Conservation (phyloP, 64 coral and sea anemone genomes). For the Pocillopora damicornis region DNA sequence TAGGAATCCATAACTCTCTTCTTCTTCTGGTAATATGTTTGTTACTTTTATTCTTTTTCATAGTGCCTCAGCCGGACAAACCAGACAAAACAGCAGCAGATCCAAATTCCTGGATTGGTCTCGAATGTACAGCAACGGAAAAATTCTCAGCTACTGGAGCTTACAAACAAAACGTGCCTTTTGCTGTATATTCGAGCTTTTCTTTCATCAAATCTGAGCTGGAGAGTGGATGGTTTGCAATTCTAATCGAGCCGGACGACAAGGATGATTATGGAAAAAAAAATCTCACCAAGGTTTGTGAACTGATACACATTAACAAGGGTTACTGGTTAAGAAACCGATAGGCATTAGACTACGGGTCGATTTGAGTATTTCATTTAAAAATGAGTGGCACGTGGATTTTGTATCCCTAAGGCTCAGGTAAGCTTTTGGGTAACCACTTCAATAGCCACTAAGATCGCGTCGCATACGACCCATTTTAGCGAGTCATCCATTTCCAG, state of each 20-base stretch:
- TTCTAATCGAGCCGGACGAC: conserved; percentile 55
- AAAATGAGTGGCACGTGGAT: too few species aligned
- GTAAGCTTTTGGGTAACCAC: too few species aligned
- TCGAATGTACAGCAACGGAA: conserved; percentile 66
- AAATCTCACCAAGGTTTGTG: conserved; percentile 76
- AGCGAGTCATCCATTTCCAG: too few species aligned
- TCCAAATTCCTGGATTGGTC: conserved; percentile 49
- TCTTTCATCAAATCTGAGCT: conserved; percentile 61
- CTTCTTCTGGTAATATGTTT: too few species aligned
- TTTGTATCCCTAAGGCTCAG: too few species aligned
- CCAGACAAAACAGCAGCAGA: conserved; percentile 63
- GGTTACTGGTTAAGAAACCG: too few species aligned
- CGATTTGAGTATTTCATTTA: too few species aligned
- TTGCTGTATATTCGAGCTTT: conserved; percentile 42
- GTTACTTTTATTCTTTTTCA: background rate
- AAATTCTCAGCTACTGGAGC: conserved; percentile 69
- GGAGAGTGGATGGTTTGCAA: conserved; percentile 79
- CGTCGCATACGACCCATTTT: too few species aligned
- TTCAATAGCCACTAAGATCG: too few species aligned
- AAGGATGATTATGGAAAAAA: conserved; percentile 54
- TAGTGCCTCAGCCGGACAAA: conserved; percentile 52
- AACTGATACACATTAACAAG: background rate
- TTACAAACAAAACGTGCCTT: conserved; percentile 39
- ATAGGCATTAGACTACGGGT: too few species aligned
- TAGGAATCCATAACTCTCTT: too few species aligned